Conservation (phyloP, 2,888 invertebrate genomes). For the Plebejus anna region DNA sequence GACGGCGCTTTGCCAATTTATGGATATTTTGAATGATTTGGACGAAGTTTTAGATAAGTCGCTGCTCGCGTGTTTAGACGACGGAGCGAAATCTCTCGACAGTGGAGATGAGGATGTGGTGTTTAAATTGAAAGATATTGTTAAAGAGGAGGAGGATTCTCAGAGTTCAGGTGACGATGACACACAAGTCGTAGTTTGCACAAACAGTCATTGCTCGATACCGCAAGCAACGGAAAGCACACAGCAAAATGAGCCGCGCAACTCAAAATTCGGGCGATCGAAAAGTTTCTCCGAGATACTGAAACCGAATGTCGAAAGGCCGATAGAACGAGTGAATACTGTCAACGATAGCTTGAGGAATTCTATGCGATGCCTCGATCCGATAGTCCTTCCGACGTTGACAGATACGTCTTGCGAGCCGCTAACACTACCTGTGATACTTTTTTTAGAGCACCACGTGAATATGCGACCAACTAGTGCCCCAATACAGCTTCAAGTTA, state of each 20-base stretch:
- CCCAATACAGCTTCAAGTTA: constrained; percentile 71
- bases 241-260: constrained; percentile 45
- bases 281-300: constrained; percentile 68
- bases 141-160: constrained; percentile 48
- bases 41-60: constrained; percentile 81
- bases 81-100: constrained; percentile 57
- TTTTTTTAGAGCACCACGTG: constrained; percentile 70
- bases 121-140: constrained; percentile 67
- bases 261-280: constrained; percentile 55
- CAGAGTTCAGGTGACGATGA: constrained; percentile 63
- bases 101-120: constrained; percentile 74
- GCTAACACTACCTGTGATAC: constrained; percentile 68
- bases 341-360: constrained; percentile 61
- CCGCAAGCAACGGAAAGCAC: constrained; percentile 49
- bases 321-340: constrained; percentile 57
- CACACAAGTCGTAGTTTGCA: constrained; percentile 60
- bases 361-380: constrained; percentile 71
- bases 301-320: constrained; percentile 49
- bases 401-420: constrained; percentile 58
- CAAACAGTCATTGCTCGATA: constrained; percentile 46
- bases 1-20: constrained; percentile 71
- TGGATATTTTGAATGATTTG: constrained; percentile 79
- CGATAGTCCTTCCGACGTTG: constrained; percentile 67
- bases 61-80: constrained; percentile 67
- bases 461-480: constrained; percentile 72